Base-by-base conservation (phyloP, 2,888 invertebrate species). In the Macropis europaea region DNA sequence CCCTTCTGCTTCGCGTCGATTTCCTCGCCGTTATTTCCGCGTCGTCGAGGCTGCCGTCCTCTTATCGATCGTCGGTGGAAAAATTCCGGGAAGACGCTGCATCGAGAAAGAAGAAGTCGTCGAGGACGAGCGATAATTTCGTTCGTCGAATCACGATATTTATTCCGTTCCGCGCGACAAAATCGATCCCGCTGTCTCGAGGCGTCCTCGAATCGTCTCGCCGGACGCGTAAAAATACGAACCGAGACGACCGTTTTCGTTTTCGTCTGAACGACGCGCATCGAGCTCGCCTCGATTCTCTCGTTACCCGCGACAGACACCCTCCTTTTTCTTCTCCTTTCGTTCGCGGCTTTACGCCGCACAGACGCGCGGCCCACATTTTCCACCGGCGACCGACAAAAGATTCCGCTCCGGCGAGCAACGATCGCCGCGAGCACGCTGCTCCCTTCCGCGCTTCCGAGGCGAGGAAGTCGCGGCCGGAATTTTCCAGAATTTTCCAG, bases 21-120 rank as follows among this genome's bases (percentile, higher is more conserved):
- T 53, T 15, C 32, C 22, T 40, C 28, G 19, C 52, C 7, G 64
- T 38, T 69, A 45, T 52, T 64, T 63, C 38, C 43, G 32, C 34
- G n/a, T 40, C 61, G 63, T 7, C 32, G 62, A 54, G 53, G 47
- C 48, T 67, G 32, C 62, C 11, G 22, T 28, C 17, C 34, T n/a
- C n/a, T 63, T 48, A 50, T 50, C 42, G 36, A 68, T 64, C 69
- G 69, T 63, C 50, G 63, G 24, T 56, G 68, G 56, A 63, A 48
- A 63, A 56, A 50, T 47, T 13, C 15, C 28, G 24, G 24, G 19
- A 11, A 15, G 26, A 34, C 38, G 34, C 30, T 17, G 17, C 40
- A 5, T n/a, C 40, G 30, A 26, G 24, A 61, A 7, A 22, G 26
- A 60, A 48, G 38, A 36, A 5, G 11, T 36, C 15, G 56, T n/a